Conservation (phyloP, 2,797 vertebrate species). For the Gadopsis marmoratus region DNA sequence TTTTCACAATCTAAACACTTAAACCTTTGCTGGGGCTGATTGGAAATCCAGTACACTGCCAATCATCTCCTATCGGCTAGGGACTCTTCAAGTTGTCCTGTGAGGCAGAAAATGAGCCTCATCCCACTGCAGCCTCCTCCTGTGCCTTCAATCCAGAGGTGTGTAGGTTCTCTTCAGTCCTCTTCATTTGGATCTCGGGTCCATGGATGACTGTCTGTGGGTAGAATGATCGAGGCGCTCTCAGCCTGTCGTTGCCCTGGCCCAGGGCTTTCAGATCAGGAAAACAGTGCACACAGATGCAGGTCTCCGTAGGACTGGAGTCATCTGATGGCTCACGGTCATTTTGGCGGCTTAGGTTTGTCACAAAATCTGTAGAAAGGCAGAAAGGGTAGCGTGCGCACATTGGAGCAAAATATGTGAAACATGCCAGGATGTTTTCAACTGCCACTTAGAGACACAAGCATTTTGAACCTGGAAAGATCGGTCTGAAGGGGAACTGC, state of each 20-base stretch:
- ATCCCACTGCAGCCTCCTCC: conserved; percentile 35
- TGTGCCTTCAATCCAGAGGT: background rate
- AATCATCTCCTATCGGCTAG: background rate
- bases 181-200: background rate
- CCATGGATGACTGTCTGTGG: conserved; percentile 56
- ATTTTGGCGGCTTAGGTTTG: background rate
- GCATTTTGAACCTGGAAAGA: background rate
- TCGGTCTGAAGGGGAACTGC: background rate
- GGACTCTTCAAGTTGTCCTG: background rate
- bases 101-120: conserved; percentile 9
- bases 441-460: background rate
- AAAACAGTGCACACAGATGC: conserved; percentile 81
- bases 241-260: conserved; percentile 28
- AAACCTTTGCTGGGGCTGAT: background rate
- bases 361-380: conserved; percentile 52
- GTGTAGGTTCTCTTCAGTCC: background rate
- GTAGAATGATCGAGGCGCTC: conserved; percentile 21
- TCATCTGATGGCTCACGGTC: conserved; percentile 30
- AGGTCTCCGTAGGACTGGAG: conserved; percentile 80
- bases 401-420: background rate
- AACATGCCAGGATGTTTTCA: no score
- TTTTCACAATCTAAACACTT: background rate
- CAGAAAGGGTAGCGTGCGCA: conserved; percentile 2
- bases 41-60: background rate
- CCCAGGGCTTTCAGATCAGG: conserved; percentile 61